A percentile compares a stretch with the other conserved stretches of the same genome.
These are phyloP conservation scores for Buathra laborator DNA, from an alignment of 2,888 invertebrate species.

Conservation along the genomic window DNA sequence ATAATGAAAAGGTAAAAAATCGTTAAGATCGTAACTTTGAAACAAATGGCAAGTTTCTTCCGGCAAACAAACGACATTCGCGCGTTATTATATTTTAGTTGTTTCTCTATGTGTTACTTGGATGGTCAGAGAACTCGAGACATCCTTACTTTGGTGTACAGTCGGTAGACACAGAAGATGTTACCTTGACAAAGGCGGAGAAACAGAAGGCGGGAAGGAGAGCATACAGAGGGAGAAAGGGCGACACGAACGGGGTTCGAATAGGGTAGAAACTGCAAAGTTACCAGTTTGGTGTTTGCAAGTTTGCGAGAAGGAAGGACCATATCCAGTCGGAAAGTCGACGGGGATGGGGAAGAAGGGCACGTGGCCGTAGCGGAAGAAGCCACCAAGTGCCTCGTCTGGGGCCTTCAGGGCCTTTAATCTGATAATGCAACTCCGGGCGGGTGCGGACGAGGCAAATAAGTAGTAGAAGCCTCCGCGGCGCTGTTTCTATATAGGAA, in stretches of 20 bases:
- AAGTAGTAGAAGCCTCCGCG: slow-evolving; percentile 51
- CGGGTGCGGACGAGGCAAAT: slow-evolving; percentile 67
- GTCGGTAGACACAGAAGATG: slow-evolving; percentile 7
- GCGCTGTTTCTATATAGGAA: slow-evolving; percentile 35
- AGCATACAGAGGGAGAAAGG: slow-evolving; percentile 1
- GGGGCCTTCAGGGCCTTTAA: slow-evolving; percentile 65
- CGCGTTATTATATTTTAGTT: slow-evolving; percentile 13
- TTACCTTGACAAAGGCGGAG: slow-evolving; percentile 17
- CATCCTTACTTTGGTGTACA: slow-evolving; percentile 7
- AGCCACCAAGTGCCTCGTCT: slow-evolving; percentile 54
- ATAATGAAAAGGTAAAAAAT: background rate
- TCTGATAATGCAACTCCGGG: slow-evolving; percentile 72
- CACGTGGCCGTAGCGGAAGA: slow-evolving; percentile 37
- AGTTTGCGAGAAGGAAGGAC: slow-evolving; percentile 27
- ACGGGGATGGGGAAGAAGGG: background rate
- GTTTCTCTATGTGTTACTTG: background rate
- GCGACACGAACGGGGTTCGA: background rate
- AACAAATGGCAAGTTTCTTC: background rate
- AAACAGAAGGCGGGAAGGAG: background rate
- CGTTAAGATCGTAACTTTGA: background rate
- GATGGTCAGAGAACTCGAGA: slow-evolving; percentile 8
- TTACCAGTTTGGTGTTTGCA: slow-evolving; percentile 44
- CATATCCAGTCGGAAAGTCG: slow-evolving; percentile 28
- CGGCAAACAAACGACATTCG: background rate
- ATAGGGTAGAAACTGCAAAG: slow-evolving; percentile 32